These are phyloP conservation scores for Nymphicus hollandicus DNA, from an alignment of 2,113 vertebrate genomes.

Conservation along the genomic window DNA sequence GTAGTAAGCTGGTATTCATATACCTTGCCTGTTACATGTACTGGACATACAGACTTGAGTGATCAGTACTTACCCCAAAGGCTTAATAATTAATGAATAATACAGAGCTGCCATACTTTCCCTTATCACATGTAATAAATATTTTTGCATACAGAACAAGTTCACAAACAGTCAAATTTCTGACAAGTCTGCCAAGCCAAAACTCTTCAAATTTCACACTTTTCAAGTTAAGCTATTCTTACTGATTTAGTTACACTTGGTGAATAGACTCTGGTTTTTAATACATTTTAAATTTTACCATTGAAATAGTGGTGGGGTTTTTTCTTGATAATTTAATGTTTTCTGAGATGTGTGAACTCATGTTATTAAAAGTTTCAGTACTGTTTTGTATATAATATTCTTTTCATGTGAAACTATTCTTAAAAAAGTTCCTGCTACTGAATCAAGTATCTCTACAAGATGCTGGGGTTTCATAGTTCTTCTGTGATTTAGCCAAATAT, in stretches of 20 bases:
- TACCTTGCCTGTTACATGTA: not conserved
- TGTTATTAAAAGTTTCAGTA: not conserved
- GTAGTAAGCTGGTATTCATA: not conserved
- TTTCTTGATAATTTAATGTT: not conserved
- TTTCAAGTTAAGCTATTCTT: not conserved
- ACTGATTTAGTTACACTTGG: not conserved
- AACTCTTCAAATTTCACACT: not conserved
- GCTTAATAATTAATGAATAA: not conserved
- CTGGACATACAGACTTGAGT: not conserved
- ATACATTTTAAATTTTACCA: not conserved
- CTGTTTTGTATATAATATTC: not conserved
- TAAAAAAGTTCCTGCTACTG: not conserved
- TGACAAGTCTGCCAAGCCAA: not conserved
- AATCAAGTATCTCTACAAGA: not conserved
- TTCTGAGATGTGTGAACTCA: not conserved
- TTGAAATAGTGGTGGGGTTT: not conserved
- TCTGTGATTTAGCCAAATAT: not conserved
- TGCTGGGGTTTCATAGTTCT: not conserved
- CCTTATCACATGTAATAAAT: not conserved
- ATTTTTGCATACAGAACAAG: not conserved
- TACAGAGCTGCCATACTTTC: not conserved
- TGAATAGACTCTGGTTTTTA: not conserved
- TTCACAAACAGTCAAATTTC: not conserved
- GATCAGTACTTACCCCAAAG: not conserved
- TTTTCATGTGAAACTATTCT: not conserved